Evolutionary conservation across 2,888 invertebrate genomes (phyloP).

Genomic region (Tipula lateralis): DNA sequence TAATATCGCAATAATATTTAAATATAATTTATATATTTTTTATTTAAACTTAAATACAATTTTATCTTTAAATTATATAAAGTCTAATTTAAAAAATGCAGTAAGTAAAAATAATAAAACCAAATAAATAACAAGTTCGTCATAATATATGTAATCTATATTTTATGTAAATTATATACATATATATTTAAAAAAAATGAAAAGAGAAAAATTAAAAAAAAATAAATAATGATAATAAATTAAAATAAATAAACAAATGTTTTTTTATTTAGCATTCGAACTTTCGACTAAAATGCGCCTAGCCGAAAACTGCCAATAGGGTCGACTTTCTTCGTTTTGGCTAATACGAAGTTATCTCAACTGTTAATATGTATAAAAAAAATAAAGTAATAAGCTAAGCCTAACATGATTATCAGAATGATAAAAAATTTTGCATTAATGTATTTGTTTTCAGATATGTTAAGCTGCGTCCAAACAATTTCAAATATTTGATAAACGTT

Average conservation of each 20-base stretch:
- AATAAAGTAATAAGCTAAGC: no score
- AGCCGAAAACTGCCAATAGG: no score
- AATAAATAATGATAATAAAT: neutral
- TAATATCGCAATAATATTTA: neutral
- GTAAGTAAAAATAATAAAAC: neutral
- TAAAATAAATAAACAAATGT: neutral
- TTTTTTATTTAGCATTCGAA: no score
- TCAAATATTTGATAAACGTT: no score
- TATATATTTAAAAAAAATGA: neutral
- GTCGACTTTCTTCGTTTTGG: no score
- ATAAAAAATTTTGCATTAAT: no score
- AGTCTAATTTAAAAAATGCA: neutral
- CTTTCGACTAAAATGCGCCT: no score
- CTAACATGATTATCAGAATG: no score
- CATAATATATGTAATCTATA: neutral
- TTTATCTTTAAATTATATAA: neutral
- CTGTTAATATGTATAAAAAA: no score
- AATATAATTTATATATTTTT: neutral
- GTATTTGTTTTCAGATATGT: no score
- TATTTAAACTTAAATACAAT: neutral
- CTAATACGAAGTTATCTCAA: no score
- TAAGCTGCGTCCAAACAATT: no score
- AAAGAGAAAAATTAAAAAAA: neutral
- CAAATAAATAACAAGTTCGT: neutral
- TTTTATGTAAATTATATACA: neutral